Evolutionary conservation across 1,140 invertebrate species (phyloP).

Genomic region (Medauroidea extradentata): DNA sequence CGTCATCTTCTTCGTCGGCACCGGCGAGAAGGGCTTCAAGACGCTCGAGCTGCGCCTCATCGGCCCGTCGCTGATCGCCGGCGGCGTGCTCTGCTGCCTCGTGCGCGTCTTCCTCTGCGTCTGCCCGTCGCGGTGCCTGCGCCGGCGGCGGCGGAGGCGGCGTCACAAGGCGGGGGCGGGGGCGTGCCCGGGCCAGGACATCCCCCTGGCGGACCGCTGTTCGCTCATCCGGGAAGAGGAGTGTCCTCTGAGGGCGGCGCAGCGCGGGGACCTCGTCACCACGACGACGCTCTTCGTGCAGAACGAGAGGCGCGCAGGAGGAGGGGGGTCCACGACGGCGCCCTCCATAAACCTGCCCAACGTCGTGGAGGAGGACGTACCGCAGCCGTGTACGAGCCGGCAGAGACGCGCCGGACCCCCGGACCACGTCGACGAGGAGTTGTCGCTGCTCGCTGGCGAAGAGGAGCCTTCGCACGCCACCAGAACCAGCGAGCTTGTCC

Average conservation of each 20-base stretch:
- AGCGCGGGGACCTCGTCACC: conserved; percentile 22
- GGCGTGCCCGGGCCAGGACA: conserved; percentile 29
- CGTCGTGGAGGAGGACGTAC: background rate
- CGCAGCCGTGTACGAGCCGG: conserved; percentile 21
- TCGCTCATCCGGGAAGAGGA: conserved; percentile 23
- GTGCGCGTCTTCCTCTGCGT: conserved; percentile 55
- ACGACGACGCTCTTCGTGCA: conserved; percentile 22
- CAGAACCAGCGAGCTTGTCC: conserved; percentile 40
- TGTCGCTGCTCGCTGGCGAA: conserved; percentile 9
- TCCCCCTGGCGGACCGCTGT: conserved; percentile 22
- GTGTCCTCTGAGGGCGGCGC: background rate
- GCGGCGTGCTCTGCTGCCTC: conserved; percentile 53
- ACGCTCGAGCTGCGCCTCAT: conserved; percentile 76
- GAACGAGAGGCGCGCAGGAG: conserved; percentile 11
- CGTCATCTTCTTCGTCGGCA: conserved; percentile 82
- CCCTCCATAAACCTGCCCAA: background rate
- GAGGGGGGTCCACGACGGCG: background rate
- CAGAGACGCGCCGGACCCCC: conserved; percentile 32
- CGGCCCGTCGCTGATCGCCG: conserved; percentile 68
- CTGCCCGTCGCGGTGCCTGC: conserved; percentile 50
- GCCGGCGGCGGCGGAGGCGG: conserved; percentile 32
- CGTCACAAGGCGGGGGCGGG: conserved; percentile 27
- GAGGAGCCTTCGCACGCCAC: conserved; percentile 21
- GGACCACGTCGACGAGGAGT: conserved; percentile 25
- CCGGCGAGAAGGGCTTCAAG: conserved; percentile 85